Evolutionary conservation across 1,140 invertebrate genomes (phyloP).

Genomic region (Venturia canescens): DNA sequence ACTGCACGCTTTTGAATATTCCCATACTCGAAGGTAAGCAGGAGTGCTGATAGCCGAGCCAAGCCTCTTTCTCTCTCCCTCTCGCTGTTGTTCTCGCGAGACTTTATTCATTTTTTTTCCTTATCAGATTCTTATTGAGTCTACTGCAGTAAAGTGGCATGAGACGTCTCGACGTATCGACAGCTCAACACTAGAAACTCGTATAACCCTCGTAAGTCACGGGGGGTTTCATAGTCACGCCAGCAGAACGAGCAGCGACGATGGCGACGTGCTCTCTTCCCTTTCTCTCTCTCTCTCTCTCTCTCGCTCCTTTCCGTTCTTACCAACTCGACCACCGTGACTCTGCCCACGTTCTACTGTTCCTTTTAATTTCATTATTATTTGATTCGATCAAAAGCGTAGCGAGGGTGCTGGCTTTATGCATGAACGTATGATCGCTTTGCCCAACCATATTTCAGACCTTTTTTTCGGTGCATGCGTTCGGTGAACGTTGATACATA

Average conservation of each 20-base stretch:
- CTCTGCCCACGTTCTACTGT: neutral
- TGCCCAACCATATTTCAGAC: neutral
- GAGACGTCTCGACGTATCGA: constrained; percentile 30
- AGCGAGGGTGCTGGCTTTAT: neutral
- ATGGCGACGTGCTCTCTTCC: neutral
- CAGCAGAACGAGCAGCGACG: constrained; percentile 25
- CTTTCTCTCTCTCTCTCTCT: neutral
- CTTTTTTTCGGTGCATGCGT: neutral
- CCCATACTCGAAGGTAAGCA: no score
- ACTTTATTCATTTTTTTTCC: constrained; percentile 49
- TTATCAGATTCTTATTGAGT: constrained; percentile 57
- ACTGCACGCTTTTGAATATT: neutral
- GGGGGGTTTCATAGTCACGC: constrained; percentile 18
- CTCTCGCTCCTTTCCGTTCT: no score
- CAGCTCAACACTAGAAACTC: constrained; percentile 45
- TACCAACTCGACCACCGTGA: constrained; percentile 33
- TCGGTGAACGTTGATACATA: neutral
- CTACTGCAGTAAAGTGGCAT: constrained; percentile 41
- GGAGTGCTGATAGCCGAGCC: constrained; percentile 59
- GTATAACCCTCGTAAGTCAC: constrained; percentile 46
- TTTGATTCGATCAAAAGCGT: constrained; percentile 34
- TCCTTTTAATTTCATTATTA: constrained; percentile 42
- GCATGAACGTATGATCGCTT: neutral
- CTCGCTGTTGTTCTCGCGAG: constrained; percentile 58
- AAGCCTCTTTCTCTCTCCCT: constrained; percentile 42